Conservation (phyloP, 2,888 invertebrate genomes). For the Phytoseiulus persimilis region DNA sequence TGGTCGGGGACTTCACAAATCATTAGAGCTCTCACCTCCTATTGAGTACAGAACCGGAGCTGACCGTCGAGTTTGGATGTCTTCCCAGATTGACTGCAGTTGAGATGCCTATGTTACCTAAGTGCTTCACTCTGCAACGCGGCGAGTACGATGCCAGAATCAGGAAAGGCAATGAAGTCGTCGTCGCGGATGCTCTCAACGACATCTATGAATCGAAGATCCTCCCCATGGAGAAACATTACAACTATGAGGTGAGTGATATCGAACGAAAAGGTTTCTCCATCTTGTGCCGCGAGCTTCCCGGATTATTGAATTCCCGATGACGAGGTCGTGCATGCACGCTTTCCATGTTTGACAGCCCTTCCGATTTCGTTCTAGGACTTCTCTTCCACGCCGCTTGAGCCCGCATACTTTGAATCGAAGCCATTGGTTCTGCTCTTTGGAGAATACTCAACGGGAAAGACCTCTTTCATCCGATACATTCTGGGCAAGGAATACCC, state of each 20-base stretch:
- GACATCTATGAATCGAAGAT: slow-evolving; percentile 41
- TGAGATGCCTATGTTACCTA: background rate
- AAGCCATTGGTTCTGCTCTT: slow-evolving; percentile 48
- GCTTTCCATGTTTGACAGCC: too few relatives aligned
- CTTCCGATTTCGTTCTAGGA: slow-evolving; percentile 44
- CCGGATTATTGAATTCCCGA: background rate
- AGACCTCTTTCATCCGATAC: slow-evolving; percentile 48
- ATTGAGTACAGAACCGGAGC: too few relatives aligned
- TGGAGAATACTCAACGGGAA: slow-evolving; percentile 50
- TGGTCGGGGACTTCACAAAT: too few relatives aligned
- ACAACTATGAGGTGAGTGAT: slow-evolving; percentile 40
- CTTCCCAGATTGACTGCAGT: background rate
- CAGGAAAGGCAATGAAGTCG: slow-evolving; percentile 24
- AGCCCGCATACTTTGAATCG: slow-evolving; percentile 48
- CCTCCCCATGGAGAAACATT: slow-evolving; percentile 45
- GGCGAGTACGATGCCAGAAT: slow-evolving; percentile 31
- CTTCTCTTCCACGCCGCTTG: slow-evolving; percentile 49
- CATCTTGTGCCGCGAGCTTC: too few relatives aligned
- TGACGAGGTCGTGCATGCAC: too few relatives aligned
- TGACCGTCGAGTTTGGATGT: background rate
- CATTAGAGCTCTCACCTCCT: too few relatives aligned
- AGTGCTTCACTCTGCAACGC: slow-evolving; percentile 8
- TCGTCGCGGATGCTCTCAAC: slow-evolving; percentile 9
- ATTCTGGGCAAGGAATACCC: slow-evolving; percentile 46
- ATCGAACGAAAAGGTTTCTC: background rate